A percentile compares a stretch with the other conserved stretches of the same genome.
phyloP scores from a whole-genome alignment of 2,797 vertebrate species.

The Mus caroli region DNA sequence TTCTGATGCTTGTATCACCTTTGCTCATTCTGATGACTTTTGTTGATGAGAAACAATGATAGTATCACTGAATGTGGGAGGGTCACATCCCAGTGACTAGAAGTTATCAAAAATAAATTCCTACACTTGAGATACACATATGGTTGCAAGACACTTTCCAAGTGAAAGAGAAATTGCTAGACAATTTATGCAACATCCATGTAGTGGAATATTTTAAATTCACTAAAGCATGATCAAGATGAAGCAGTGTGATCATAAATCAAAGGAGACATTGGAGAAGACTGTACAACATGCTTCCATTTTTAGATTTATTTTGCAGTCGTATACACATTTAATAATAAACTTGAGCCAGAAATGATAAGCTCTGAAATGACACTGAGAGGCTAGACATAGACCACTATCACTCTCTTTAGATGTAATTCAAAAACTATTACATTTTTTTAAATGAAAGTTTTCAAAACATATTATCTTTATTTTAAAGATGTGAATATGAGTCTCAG shows the following conservation, averaged over 20 bases:
- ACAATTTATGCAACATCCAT: not conserved
- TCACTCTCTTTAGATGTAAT: not conserved
- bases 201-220: slow-evolving; percentile 1
- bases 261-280: not conserved
- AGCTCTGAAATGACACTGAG: not conserved
- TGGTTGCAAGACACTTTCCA: not conserved
- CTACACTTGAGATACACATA: not conserved
- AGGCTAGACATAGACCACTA: not conserved
- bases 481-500: not conserved
- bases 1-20: not conserved
- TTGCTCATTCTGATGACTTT: not conserved
- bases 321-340: not conserved
- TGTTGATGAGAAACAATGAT: not conserved
- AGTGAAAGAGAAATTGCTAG: slow-evolving; percentile 5
- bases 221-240: not conserved
- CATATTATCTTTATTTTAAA: slow-evolving; percentile 22
- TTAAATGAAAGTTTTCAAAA: slow-evolving; percentile 27
- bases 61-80: not conserved
- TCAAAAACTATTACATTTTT: slow-evolving; percentile 44
- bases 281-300: not conserved
- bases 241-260: not conserved
- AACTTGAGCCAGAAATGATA: not conserved
- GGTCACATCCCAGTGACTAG: not conserved
- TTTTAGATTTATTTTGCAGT: not conserved
- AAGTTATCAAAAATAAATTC: not conserved